Conservation (phyloP, 2,113 vertebrate genomes). For the Notarius lentiginosus region DNA sequence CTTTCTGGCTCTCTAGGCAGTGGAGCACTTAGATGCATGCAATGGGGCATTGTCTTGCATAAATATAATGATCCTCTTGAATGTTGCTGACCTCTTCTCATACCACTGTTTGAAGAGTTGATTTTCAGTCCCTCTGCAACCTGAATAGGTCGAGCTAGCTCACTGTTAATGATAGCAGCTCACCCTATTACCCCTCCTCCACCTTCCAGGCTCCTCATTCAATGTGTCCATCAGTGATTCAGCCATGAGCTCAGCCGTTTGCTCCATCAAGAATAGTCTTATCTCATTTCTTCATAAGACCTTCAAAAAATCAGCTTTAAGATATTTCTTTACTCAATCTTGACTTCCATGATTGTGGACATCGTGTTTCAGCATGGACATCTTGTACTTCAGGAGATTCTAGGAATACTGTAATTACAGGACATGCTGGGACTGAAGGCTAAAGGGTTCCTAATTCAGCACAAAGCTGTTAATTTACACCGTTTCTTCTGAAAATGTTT, state of each 20-base stretch:
- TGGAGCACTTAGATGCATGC: not conserved
- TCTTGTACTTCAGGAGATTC: not conserved
- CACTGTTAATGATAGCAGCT: slow-evolving; percentile 14
- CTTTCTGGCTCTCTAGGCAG: not conserved
- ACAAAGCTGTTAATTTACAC: not conserved
- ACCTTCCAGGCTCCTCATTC: not conserved
- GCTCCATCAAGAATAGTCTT: not conserved
- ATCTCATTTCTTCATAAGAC: slow-evolving; percentile 3
- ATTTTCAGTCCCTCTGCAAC: not conserved
- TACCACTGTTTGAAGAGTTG: not conserved
- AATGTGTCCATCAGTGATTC: slow-evolving; percentile 1
- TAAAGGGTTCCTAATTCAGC: not conserved
- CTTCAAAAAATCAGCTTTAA: not conserved
- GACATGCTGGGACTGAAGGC: not conserved
- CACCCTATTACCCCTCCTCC: not conserved
- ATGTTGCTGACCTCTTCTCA: not conserved
- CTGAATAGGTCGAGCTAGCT: not conserved
- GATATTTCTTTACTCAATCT: not conserved
- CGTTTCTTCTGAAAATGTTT: not conserved
- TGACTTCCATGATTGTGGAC: not conserved
- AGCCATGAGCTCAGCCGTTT: not conserved
- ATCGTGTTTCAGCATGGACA: not conserved
- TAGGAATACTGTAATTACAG: not conserved
- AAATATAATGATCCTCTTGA: not conserved
- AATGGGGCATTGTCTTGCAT: not conserved